Conservation (phyloP, 1,140 invertebrate genomes). For the Arion vulgaris region DNA sequence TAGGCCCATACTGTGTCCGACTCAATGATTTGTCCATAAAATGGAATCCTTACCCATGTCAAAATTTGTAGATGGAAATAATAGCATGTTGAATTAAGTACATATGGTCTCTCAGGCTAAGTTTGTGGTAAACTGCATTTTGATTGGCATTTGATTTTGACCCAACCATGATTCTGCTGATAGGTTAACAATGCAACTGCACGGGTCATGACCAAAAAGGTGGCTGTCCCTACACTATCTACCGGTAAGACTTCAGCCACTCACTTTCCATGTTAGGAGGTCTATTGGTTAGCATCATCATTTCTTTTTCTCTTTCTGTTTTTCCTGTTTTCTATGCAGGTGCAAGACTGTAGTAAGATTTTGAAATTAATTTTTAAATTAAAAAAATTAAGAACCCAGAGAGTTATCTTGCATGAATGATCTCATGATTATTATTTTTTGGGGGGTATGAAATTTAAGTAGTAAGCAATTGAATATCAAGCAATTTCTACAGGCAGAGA, state of each 20-base stretch:
- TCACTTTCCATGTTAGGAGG: not conserved
- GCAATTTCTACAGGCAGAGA: no score
- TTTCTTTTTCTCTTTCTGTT: not conserved
- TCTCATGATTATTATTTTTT: no score
- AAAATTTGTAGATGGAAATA: not conserved
- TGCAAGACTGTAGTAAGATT: not conserved
- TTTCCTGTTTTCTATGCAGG: not conserved
- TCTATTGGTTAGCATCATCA: not conserved
- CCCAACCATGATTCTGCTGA: constrained; percentile 41
- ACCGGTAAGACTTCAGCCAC: constrained; percentile 83
- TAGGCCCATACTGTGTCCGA: no score
- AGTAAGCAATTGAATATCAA: no score
- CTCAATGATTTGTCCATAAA: no score
- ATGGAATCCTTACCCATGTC: no score
- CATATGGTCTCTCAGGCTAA: not conserved
- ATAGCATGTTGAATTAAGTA: not conserved
- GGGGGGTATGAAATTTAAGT: no score
- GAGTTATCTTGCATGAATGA: no score
- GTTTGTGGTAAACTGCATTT: constrained; percentile 32
- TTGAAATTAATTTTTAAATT: no score
- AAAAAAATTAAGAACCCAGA: no score
- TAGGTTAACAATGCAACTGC: constrained; percentile 98
- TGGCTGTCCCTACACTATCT: constrained; percentile 85
- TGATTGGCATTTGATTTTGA: constrained; percentile 42
- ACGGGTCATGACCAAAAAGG: constrained; percentile 97